A percentile compares a stretch with the other conserved stretches of the same genome.
Evolutionary conservation across 2,888 invertebrate genomes (phyloP).

Genomic region (Alsophila aescularia): DNA sequence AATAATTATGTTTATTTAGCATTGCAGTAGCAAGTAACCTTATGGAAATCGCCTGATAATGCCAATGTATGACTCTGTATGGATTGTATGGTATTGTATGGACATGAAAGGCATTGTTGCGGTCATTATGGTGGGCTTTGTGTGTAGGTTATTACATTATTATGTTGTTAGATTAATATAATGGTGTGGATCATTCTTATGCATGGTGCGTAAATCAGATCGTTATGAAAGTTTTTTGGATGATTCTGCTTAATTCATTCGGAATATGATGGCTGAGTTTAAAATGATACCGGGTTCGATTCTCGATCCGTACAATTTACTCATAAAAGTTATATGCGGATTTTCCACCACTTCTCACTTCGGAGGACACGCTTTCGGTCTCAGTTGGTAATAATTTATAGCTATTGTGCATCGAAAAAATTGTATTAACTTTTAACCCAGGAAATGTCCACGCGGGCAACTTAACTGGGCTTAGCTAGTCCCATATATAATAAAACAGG

Average conservation of each 20-base stretch:
- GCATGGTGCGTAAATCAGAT: neutral
- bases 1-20: conserved; percentile 64
- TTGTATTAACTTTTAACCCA: no score
- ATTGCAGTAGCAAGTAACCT: conserved; percentile 51
- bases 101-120: conserved; percentile 6
- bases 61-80: conserved; percentile 18
- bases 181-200: neutral
- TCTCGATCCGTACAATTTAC: no score
- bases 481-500: no score
- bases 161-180: conserved; percentile 5
- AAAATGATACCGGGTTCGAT: no score
- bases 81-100: conserved; percentile 19
- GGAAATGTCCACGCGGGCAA: no score
- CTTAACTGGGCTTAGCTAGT: no score
- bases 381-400: no score
- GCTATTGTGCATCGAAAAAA: no score
- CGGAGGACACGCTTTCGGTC: no score
- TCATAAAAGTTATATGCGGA: no score
- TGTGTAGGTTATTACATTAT: conserved; percentile 14
- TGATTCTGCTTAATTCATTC: neutral
- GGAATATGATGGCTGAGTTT: no score
- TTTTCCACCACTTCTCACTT: no score
- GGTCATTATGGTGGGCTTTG: conserved; percentile 12
- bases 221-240: neutral
- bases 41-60: conserved; percentile 50